Conservation (phyloP, 2,797 vertebrate species). For the Peromyscus attwateri region DNA sequence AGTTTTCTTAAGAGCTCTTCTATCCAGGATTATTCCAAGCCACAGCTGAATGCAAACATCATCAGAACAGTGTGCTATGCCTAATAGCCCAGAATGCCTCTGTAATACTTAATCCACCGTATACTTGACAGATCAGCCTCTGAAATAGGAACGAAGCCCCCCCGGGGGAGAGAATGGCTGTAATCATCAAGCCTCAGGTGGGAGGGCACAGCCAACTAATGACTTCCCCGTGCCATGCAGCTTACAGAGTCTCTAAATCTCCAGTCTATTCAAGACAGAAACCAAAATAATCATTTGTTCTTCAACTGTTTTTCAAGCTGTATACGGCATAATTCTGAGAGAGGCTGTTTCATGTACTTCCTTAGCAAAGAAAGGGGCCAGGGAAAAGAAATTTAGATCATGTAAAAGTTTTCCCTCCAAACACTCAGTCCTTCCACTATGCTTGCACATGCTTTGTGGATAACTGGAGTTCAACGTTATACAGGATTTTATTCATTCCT, state of each 20-base stretch:
- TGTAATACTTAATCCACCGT: slow-evolving; percentile 67
- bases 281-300: slow-evolving; percentile 32
- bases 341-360: neutral
- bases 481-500: neutral
- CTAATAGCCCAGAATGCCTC: slow-evolving; percentile 64
- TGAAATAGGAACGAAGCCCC: slow-evolving; percentile 32
- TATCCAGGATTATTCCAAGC: slow-evolving; percentile 69
- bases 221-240: neutral
- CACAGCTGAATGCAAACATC: slow-evolving; percentile 62
- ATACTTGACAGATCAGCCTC: slow-evolving; percentile 37
- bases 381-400: neutral
- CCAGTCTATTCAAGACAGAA: slow-evolving; percentile 40
- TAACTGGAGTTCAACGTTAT: neutral
- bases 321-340: slow-evolving; percentile 8
- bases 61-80: slow-evolving; percentile 50
- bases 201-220: neutral
- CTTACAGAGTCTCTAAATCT: neutral
- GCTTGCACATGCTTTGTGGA: neutral
- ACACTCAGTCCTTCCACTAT: neutral
- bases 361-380: neutral
- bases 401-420: neutral
- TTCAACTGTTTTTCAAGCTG: slow-evolving; percentile 24
- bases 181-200: slow-evolving; percentile 63
- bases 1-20: slow-evolving; percentile 73
- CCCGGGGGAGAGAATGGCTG: slow-evolving; percentile 38